Base-by-base conservation (phyloP, 2,888 invertebrate genomes). In the Metopia argyrocephala region DNA sequence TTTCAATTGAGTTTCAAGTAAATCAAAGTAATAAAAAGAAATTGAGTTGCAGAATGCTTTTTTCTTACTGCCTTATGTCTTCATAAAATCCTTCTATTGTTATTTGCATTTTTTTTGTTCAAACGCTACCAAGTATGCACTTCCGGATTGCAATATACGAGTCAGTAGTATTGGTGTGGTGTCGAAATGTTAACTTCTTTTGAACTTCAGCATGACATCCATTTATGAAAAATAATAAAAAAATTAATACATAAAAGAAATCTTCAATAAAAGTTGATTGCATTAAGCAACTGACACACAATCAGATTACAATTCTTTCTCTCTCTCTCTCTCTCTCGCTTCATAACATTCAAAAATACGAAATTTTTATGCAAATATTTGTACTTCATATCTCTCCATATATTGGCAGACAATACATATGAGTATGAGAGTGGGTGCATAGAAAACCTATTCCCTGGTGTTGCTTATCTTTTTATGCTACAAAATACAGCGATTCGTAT, bases 141-240 rank as follows among this genome's bases (percentile, higher is more conserved):
- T 59, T 62, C 46, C 62, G 25, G 62, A 62, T 62, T 46, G n/a
- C 46, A 62, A 25, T 21, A 62, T 62, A 38, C 15, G 15, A 12
- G 3, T 15, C 15, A 15, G 38, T 38, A 15, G 15, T 38, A 38
- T 31, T 3, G 12, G 7, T 7, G 12, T 31, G 31, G 12, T 12
- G 12, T 31, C 12, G 46, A 50, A 31, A 31, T 15, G 38, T 38
- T 38, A 38, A 38, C 38, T 38, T 38, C 38, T 20, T 52, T 52
- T 64, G n/a, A n/a, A 38, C 15, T 38, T 54, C 4, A 20, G 23
- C 25, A 27, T 61, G 15, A n/a, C n/a, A n/a, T n/a, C n/a, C n/a
- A 23, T 46, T 48, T 48, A 48, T 62, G 38, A 38, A 38, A 12
- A 38, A 12, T 12, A 31, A 31, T 7, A 31, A 31, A 31, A 31